phyloP scores from a whole-genome alignment of 2,797 vertebrate species.

The Vespertilio murinus region DNA sequence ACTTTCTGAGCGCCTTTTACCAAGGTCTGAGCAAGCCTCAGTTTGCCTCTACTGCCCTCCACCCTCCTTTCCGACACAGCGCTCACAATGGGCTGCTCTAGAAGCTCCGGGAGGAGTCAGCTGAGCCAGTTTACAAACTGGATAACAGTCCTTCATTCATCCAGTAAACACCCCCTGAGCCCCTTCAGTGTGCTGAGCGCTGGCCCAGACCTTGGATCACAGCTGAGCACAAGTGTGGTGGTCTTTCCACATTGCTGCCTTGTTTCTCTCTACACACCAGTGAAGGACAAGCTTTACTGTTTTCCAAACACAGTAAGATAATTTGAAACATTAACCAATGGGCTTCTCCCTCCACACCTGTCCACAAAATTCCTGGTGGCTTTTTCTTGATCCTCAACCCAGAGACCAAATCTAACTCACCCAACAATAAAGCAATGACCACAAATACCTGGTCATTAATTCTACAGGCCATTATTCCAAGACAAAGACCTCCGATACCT shows the following conservation, averaged over 20 bases:
- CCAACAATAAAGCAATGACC: neutral
- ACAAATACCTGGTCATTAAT: neutral
- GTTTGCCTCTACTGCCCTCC: neutral
- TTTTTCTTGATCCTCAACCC: neutral
- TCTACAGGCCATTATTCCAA: neutral
- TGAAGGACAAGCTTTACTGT: neutral
- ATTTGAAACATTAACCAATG: neutral
- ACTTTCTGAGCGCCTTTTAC: neutral
- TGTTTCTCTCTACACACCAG: neutral
- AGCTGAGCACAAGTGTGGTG: neutral
- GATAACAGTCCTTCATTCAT: neutral
- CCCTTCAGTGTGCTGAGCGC: neutral
- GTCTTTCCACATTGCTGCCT: neutral
- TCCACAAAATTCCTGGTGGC: neutral
- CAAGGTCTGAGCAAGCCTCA: neutral
- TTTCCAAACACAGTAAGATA: neutral
- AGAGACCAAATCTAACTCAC: neutral
- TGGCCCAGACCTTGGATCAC: neutral
- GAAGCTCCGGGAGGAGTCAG: neutral
- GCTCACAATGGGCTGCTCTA: neutral
- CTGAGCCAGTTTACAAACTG: neutral
- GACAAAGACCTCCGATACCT: neutral
- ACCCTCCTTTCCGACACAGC: neutral
- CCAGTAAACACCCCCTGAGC: neutral
- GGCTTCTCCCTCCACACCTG: neutral